Evolutionary conservation across 2,888 invertebrate genomes (phyloP).

Genomic region (Mythimna vitellina): DNA sequence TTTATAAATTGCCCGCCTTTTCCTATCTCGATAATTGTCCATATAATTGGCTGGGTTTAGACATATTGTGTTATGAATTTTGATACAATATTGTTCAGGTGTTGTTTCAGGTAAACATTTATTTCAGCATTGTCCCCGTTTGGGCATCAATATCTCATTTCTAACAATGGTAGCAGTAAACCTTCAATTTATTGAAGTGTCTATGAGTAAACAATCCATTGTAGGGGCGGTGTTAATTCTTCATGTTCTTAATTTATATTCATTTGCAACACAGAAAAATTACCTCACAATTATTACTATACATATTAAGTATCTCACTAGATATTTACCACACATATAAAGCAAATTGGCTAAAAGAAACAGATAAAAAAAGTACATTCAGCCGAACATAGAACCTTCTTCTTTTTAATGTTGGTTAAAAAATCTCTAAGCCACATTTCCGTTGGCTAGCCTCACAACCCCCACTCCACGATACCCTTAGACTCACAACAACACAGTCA

Average conservation of each 20-base stretch:
- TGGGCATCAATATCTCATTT: conserved; percentile 27
- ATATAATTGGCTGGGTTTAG: conserved; percentile 86
- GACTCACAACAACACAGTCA: not conserved
- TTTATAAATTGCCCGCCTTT: conserved; percentile 81
- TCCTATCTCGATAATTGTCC: conserved; percentile 86
- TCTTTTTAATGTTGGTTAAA: no score
- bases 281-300: not conserved
- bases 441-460: not conserved
- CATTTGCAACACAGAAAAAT: not conserved
- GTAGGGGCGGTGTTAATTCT: no score
- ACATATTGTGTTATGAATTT: conserved; percentile 78
- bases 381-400: no score
- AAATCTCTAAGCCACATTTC: not conserved
- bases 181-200: not conserved
- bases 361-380: no score
- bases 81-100: conserved; percentile 66
- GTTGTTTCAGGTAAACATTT: conserved; percentile 40
- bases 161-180: conserved; percentile 9
- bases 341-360: not conserved
- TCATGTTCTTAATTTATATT: not conserved
- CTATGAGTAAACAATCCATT: not conserved
- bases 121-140: conserved; percentile 30
- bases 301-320: no score
- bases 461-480: not conserved
- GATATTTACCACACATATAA: no score